Conservation (phyloP, 2,797 vertebrate species). For the Pipistrellus pipistrellus region DNA sequence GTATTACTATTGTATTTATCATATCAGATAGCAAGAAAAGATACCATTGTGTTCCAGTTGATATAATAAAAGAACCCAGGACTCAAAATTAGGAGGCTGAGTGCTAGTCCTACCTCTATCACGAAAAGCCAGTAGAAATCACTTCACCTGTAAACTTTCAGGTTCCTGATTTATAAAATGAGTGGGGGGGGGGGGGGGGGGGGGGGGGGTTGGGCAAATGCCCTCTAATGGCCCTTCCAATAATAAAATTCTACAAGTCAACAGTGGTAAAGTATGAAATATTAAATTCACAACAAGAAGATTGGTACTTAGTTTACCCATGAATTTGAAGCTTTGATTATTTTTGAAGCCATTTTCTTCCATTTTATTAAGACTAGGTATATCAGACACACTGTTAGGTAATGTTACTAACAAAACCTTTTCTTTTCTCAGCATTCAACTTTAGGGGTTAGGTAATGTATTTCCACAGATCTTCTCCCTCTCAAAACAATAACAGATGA, state of each 20-base stretch:
- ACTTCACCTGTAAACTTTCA: background rate
- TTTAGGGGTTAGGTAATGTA: background rate
- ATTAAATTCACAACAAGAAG: slow-evolving; percentile 27
- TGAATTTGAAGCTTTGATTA: background rate
- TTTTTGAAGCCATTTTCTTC: slow-evolving; percentile 25
- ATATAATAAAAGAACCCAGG: background rate
- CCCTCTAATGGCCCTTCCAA: background rate
- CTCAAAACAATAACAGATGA: slow-evolving; percentile 38
- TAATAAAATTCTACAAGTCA: background rate
- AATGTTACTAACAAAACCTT: background rate
- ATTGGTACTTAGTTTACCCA: background rate
- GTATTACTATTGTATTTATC: background rate
- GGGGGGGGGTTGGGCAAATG: background rate
- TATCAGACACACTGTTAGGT: background rate
- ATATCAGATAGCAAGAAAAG: slow-evolving; percentile 6
- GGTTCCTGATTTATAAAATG: background rate
- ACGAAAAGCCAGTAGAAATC: background rate
- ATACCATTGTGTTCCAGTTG: background rate
- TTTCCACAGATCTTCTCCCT: background rate
- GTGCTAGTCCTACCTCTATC: background rate
- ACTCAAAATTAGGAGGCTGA: background rate
- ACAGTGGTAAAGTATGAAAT: background rate
- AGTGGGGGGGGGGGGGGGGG: background rate
- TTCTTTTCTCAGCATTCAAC: background rate
- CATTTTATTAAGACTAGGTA: background rate